phyloP scores from a whole-genome alignment of 2,797 vertebrate species.

The Oreochromis grahami region DNA sequence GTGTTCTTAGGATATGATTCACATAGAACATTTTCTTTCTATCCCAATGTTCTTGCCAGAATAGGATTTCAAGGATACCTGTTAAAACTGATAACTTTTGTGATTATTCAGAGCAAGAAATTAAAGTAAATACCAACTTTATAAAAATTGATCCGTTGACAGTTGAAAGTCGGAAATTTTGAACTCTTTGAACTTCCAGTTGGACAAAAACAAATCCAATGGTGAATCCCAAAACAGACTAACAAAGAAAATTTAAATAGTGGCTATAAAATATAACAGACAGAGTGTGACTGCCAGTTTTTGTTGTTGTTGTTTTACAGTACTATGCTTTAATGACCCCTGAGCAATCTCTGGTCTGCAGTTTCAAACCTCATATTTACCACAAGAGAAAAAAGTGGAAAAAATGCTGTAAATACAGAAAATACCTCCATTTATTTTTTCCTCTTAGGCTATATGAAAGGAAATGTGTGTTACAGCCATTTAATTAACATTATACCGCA shows the following conservation, averaged over 20 bases:
- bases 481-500: constrained; percentile 1
- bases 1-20: background rate
- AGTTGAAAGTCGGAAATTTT: accelerated
- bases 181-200: background rate
- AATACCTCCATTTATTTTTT: background rate
- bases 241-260: background rate
- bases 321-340: background rate
- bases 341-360: background rate
- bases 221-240: background rate
- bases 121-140: background rate
- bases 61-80: background rate
- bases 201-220: background rate
- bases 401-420: background rate
- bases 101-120: background rate
- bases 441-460: background rate
- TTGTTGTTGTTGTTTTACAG: background rate
- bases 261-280: background rate
- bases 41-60: background rate
- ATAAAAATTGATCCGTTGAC: background rate
- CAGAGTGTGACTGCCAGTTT: background rate
- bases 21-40: background rate
- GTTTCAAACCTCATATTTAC: background rate
- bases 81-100: background rate
- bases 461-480: constrained; percentile 3
- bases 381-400: background rate